Conservation (phyloP, 2,888 invertebrate species). For the Apocheima hispidaria region DNA sequence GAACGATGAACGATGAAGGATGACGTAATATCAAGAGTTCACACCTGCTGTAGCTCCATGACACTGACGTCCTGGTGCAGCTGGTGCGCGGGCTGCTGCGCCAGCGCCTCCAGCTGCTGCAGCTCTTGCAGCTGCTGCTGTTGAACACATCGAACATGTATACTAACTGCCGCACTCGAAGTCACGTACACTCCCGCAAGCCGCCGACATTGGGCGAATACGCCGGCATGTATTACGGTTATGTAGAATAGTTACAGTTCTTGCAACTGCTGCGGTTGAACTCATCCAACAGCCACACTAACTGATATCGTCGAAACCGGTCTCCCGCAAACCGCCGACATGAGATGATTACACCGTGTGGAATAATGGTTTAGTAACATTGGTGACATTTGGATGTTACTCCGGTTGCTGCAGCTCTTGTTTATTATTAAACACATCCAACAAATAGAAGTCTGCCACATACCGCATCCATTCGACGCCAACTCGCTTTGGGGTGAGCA, state of each 20-base stretch:
- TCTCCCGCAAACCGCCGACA: no score
- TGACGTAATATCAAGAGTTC: background rate
- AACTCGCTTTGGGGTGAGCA: no score
- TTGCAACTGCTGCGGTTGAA: background rate
- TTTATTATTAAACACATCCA: no score
- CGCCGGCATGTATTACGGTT: background rate
- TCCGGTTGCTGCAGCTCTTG: no score
- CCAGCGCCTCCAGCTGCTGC: constrained; percentile 10
- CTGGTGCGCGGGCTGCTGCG: constrained; percentile 20
- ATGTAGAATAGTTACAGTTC: background rate
- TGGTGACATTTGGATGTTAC: no score
- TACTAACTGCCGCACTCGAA: background rate
- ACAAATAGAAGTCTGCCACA: no score
- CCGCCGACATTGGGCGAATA: background rate
- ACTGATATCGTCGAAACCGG: no score
- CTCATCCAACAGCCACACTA: no score
- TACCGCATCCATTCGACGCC: no score
- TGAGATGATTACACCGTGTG: no score
- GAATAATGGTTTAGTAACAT: no score
- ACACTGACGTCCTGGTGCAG: constrained; percentile 18
- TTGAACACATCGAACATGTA: constrained; percentile 5
- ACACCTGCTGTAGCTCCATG: constrained; percentile 21
- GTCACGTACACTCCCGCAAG: background rate
- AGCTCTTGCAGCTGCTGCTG: constrained; percentile 24
- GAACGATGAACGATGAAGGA: no score